A percentile compares a stretch with the other conserved stretches of the same genome.
These are phyloP conservation scores for Falco peregrinus DNA, from an alignment of 2,797 vertebrate genomes.

Conservation along the genomic window DNA sequence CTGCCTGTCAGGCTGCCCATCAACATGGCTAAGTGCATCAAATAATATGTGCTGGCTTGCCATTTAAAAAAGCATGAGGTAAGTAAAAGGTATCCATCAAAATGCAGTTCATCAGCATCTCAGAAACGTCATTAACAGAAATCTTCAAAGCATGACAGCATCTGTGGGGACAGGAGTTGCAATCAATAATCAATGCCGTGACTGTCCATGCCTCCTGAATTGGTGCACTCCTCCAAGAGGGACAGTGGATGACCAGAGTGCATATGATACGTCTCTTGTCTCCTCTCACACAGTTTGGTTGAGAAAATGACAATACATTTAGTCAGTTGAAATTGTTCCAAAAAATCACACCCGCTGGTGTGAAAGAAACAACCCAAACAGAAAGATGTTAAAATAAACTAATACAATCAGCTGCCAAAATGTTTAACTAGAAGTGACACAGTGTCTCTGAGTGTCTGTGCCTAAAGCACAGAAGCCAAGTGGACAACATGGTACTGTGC, in stretches of 20 bases:
- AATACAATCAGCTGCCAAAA: neutral
- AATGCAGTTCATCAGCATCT: neutral
- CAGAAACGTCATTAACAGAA: slow-evolving; percentile 24
- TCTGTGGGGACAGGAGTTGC: neutral
- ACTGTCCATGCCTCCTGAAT: neutral
- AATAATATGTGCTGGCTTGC: neutral
- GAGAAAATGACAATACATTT: slow-evolving; percentile 26
- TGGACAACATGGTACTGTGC: neutral
- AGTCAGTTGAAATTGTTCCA: slow-evolving; percentile 25
- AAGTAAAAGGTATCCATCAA: slow-evolving; percentile 18
- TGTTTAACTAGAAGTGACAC: neutral
- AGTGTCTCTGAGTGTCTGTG: neutral
- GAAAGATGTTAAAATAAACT: slow-evolving; percentile 32
- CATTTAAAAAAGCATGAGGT: neutral
- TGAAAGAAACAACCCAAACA: slow-evolving; percentile 33
- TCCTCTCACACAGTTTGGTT: neutral
- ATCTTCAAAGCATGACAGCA: slow-evolving; percentile 28
- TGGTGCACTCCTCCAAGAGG: neutral
- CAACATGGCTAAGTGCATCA: slow-evolving; percentile 12
- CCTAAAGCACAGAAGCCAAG: neutral
- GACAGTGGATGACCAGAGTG: neutral
- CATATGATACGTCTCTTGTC: neutral
- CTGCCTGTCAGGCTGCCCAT: slow-evolving; percentile 31
- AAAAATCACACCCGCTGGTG: slow-evolving; percentile 19
- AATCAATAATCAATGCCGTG: neutral